Evolutionary conservation across 2,888 invertebrate species (phyloP).

Genomic region (Macroteleia sp.): DNA sequence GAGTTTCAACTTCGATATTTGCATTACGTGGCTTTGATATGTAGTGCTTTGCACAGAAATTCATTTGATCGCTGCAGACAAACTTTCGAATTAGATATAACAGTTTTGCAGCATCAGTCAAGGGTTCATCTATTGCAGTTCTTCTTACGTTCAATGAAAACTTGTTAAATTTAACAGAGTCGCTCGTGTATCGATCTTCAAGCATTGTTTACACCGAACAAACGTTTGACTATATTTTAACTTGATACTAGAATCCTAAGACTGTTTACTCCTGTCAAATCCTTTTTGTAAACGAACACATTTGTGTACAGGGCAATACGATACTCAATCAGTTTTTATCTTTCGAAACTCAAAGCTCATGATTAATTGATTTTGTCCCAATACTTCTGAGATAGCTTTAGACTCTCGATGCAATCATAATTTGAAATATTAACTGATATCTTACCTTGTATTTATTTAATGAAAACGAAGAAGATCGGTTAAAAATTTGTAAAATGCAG

Average conservation of each 20-base stretch:
- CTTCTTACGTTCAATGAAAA: conserved; percentile 29
- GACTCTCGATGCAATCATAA: too few species aligned
- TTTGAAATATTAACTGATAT: too few species aligned
- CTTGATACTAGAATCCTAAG: conserved; percentile 12
- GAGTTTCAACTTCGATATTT: conserved; percentile 12
- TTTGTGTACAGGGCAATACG: too few species aligned
- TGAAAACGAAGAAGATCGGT: too few species aligned
- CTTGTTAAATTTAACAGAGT: conserved; percentile 28
- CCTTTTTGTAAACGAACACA: neutral
- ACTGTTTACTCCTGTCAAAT: conserved; percentile 4
- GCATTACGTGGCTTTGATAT: conserved; percentile 20
- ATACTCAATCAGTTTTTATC: too few species aligned
- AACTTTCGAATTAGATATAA: conserved; percentile 30
- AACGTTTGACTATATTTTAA: conserved; percentile 35
- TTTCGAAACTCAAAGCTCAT: too few species aligned
- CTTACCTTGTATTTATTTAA: too few species aligned
- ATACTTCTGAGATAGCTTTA: too few species aligned
- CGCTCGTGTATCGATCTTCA: conserved; percentile 28
- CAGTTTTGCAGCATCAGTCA: conserved; percentile 14
- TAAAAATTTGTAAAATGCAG: too few species aligned
- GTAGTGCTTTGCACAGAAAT: conserved; percentile 12
- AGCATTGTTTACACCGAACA: conserved; percentile 36
- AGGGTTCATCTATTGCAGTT: conserved; percentile 12
- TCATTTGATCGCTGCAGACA: conserved; percentile 26
- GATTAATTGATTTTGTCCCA: too few species aligned